Evolutionary conservation across 2,888 invertebrate species (phyloP).

Genomic region (Cataglyphis altisquamis): DNA sequence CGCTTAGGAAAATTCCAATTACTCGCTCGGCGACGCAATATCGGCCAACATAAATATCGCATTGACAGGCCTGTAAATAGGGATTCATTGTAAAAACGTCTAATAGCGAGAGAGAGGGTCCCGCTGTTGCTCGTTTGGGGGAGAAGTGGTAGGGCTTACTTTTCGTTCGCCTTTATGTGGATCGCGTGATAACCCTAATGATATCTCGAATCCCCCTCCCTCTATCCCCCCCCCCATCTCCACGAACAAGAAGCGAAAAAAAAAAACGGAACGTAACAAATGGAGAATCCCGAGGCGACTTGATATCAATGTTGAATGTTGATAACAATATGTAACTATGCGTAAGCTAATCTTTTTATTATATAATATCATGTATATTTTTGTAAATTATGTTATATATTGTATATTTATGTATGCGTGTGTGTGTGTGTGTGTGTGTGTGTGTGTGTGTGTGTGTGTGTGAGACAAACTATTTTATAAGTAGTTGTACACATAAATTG

Average conservation of each 20-base stretch:
- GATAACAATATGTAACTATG: neutral
- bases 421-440: no score
- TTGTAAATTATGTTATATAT: neutral
- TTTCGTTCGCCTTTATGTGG: conserved; percentile 67
- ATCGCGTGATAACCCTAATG: conserved; percentile 68
- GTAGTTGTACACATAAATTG: neutral
- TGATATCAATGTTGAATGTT: conserved; percentile 24
- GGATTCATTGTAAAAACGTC: conserved; percentile 84
- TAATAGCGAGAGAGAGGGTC: conserved; percentile 73
- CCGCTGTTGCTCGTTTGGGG: conserved; percentile 29
- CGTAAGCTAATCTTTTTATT: neutral
- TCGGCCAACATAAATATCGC: conserved; percentile 84
- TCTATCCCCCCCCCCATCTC: neutral
- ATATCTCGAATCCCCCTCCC: conserved; percentile 71
- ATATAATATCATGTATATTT: neutral
- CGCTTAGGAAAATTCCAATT: conserved; percentile 83
- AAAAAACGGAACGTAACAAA: conserved; percentile 57
- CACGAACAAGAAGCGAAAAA: conserved; percentile 44
- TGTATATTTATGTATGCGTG: neutral
- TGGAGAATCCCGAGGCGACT: conserved; percentile 71
- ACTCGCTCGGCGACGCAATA: conserved; percentile 84
- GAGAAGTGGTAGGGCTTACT: conserved; percentile 56
- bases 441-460: no score
- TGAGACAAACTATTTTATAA: neutral
- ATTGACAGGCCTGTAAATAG: conserved; percentile 84